Base-by-base conservation (phyloP, 1,140 invertebrate genomes). In the Drosophila carrolli region DNA sequence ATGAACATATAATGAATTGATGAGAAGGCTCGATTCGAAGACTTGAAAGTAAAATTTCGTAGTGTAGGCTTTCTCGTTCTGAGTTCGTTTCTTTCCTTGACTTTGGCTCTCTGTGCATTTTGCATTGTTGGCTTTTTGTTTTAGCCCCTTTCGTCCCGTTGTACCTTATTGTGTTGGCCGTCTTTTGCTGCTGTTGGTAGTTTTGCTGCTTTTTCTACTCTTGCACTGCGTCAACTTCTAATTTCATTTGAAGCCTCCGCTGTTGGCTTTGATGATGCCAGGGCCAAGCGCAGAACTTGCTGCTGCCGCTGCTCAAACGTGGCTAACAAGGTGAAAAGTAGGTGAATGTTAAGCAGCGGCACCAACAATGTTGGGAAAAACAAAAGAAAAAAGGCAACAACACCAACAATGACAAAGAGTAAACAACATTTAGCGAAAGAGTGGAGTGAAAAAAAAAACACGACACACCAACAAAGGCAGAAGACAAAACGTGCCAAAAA, bases 321-420 rank as follows among this genome's bases (percentile, higher is more conserved):
- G 78, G 58, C 82, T 65, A 84, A 75, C 82, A 76, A 88, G 84
- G 84, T 90, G 85, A 89, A 89, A 89, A 89, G 84, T 89, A 89
- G 84, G 84, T 89, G 85, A 89, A 89, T 89, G 84, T 89, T 89
- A 89, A 89, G 78, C 83, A 66, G 70, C 51, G 41, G 16, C 73
- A 53, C 46, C 56, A 77, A 84, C 76, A 84, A 68, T 77, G 74
- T 78, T 82, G 78, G 59, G 60, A 62, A 82, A 61, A 79, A 83
- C 83, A 86, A 88, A 79, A 82, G 83, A 76, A 88, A 88, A 79
- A 75, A 68, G 75, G 27, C 78, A 81, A 73, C 78, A 81, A 71
- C 75, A 57, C 60, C 43, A 82, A 88, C 82, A 86, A 88, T 88
- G 83, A 89, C 76, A 82, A 80, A 83, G 67, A 89, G 83, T 88